Evolutionary conservation across 2,113 vertebrate species (phyloP), one percentile per base, ranked within the genome.

Genomic region (Notothenia coriiceps): DNA sequence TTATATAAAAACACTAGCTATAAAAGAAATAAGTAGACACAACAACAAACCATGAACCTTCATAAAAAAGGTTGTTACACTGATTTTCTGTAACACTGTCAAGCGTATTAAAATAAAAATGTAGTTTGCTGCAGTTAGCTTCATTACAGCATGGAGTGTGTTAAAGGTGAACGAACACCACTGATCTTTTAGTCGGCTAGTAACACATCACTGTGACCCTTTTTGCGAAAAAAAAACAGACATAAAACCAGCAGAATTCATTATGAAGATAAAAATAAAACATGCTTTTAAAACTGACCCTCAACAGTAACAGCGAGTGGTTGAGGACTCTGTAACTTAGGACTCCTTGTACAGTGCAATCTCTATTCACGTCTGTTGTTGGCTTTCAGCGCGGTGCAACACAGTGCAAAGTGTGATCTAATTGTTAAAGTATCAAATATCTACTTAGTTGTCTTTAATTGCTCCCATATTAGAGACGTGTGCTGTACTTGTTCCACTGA

Each of bases 251-350:
- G 82, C 73, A 89, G 52, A 88, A 65, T 60, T 79, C 75, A 79
- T 67, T 17, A 55, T 60, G 54, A 78, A 69, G 20, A 70, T 44
- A 86, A 74, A 87, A 86, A 85, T 15, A 46, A 70, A 84, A 91
- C 91, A 90, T 91, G 93, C 90, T 84, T 86, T 60, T 73, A 82
- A 86, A 84, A 87, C 60, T 17, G 82, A 77, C 75, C 84, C 61
- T 25, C 60, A 67, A 76, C 70, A 54, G 85, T 72, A 78, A 86
- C 43, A 80, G 74, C 14, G 78, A 87, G 83, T 79, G 70, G 73
- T 82, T 80, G 55, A 79, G 69, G 64, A 83, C 70, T 72, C 80
- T 77, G 60, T 17, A 65, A 61, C 43, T 70, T 25, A 62, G 65
- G 68, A 49, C 11, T 50, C 46, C 62, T 75, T 49, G 51, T 72